Evolutionary conservation across 2,113 vertebrate species (phyloP).

Genomic region (Ibidorhyncha struthersii): DNA sequence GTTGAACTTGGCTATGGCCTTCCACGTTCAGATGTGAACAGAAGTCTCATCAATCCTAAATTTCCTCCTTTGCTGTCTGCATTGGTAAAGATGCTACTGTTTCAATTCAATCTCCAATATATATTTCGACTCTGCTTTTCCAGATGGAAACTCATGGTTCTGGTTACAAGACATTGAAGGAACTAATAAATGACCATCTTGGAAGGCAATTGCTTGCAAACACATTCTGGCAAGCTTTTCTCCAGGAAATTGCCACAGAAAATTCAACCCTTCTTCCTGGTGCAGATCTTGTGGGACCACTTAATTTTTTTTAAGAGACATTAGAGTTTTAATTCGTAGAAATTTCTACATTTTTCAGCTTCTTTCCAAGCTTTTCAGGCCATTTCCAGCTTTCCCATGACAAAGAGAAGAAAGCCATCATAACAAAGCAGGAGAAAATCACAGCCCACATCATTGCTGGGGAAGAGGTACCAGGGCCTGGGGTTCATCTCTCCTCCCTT

Average conservation of each 20-base stretch:
- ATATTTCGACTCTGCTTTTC: neutral
- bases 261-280: neutral
- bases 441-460: neutral
- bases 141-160: neutral
- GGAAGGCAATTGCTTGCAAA: neutral
- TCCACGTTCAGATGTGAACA: neutral
- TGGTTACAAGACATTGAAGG: neutral
- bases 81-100: neutral
- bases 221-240: neutral
- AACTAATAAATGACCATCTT: neutral
- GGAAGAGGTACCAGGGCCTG: neutral
- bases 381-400: conserved; percentile 56
- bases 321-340: neutral
- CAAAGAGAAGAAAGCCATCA: conserved; percentile 59
- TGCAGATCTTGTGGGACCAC: neutral
- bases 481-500: neutral
- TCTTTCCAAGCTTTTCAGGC: neutral
- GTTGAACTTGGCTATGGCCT: neutral
- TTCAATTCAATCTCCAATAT: neutral
- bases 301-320: neutral
- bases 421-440: conserved; percentile 50
- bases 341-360: neutral
- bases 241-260: neutral
- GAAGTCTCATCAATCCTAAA: neutral
- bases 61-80: neutral